These are phyloP conservation scores for Onchidella celtica DNA, from an alignment of 2,888 invertebrate genomes.

Conservation along the genomic window DNA sequence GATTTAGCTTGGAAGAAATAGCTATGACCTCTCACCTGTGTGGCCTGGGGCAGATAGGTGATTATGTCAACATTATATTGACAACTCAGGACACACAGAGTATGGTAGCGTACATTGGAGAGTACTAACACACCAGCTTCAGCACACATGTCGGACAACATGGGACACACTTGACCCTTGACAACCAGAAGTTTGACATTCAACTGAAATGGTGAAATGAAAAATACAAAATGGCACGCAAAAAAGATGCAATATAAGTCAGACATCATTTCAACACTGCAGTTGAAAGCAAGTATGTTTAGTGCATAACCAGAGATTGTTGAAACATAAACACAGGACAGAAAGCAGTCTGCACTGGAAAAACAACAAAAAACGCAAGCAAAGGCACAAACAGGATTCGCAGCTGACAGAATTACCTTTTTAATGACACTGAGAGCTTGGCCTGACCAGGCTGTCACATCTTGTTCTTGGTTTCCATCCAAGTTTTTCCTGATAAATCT, in stretches of 20 bases:
- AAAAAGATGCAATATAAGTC: no score
- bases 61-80: conserved; percentile 36
- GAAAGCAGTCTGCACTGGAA: no score
- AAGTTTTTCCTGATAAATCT: not conserved
- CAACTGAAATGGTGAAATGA: conserved; percentile 22
- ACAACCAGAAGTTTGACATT: conserved; percentile 44
- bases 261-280: no score
- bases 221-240: not conserved
- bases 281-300: no score
- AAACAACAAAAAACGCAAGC: no score
- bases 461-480: not conserved
- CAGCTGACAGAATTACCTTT: conserved; percentile 38
- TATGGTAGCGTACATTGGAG: conserved; percentile 23
- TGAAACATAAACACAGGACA: no score
- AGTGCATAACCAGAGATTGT: no score
- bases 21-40: conserved; percentile 47
- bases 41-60: conserved; percentile 44
- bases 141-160: conserved; percentile 26
- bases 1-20: no score
- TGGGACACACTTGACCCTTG: conserved; percentile 31
- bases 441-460: conserved; percentile 23
- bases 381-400: no score
- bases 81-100: conserved; percentile 31
- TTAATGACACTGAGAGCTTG: conserved; percentile 5
- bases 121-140: conserved; percentile 34